Base-by-base conservation (phyloP, 2,888 invertebrate species). In the Morpho helenor region DNA sequence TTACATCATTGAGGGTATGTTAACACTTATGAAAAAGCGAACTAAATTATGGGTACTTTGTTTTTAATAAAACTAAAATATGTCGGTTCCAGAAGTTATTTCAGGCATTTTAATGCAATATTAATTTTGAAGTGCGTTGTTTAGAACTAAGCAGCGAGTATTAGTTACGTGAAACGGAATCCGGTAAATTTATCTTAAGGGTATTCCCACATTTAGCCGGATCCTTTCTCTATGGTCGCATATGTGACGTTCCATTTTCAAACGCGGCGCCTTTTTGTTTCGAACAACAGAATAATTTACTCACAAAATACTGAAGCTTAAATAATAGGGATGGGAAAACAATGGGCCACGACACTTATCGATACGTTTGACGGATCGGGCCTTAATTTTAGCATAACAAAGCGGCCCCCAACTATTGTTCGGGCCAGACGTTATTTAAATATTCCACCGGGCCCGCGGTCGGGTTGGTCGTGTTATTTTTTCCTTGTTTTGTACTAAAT, bases 391-490 rank as follows among this genome's bases (percentile, higher is more conserved):
- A 81, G 75, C 83, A 83, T 83, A 80, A 85, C 84, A 86, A 87
- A 82, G 80, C 74, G 68, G 76, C 78, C 79, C 71, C 75, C 76
- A 79, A 69, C 81, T 80, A 85, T 88, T 87, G 87, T 88, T 84
- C 80, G 68, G 75, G 66, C 73, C 86, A 85, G 86, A 87, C 86
- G 79, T 76, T 84, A 85, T 88, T 86, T 87, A 87, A 87, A 87
- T 85, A 82, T 81, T 74, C 79, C 74, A 71, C 63, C 74, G 74
- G 72, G 66, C 62, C 66, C 65, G 74, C 70, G 67, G 68, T 74
- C 67, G 78, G 72, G 78, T 71, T 74, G 76, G 71, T 76, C 72
- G 70, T 62, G 70, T 68, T 69, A 71, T 73, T 72, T 71, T 71
- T 67, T 66, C 58, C 71, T 68, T 68, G 61, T 69, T 77, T 77